Percentiles rank a stretch among this genome's conserved stretches.
Conservation (phyloP, 1,140 invertebrate genomes). For the Copidosoma floridanum region DNA sequence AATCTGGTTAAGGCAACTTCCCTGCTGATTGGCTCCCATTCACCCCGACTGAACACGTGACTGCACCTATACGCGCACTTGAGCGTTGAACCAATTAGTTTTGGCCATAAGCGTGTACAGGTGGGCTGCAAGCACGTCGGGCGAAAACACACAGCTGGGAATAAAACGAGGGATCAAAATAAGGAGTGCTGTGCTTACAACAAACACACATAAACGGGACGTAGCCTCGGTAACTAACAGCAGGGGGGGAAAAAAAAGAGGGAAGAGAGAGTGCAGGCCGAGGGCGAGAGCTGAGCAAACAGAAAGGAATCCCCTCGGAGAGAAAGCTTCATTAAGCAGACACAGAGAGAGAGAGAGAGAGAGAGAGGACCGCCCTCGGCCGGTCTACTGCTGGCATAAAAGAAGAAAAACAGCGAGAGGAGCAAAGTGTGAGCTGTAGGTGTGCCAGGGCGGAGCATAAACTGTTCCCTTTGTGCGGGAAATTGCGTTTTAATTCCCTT, state of each 20-base stretch:
- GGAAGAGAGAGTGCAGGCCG: neutral
- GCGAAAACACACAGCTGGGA: too few relatives aligned
- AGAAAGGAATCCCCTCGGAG: slow-evolving; percentile 41
- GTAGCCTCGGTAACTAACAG: too few relatives aligned
- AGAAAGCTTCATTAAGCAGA: slow-evolving; percentile 52
- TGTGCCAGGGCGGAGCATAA: slow-evolving; percentile 35
- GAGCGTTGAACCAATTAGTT: too few relatives aligned
- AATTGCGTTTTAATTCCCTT: slow-evolving; percentile 59
- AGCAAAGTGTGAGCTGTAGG: neutral
- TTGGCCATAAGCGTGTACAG: too few relatives aligned
- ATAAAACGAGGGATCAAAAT: too few relatives aligned
- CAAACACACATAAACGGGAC: too few relatives aligned
- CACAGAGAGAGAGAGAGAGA: slow-evolving; percentile 33
- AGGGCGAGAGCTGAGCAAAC: slow-evolving; percentile 27
- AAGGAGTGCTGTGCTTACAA: neutral
- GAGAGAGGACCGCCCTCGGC: slow-evolving; percentile 14
- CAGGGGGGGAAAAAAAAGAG: neutral
- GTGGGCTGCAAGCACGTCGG: too few relatives aligned
- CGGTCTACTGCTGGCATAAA: too few relatives aligned
- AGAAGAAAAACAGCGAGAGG: slow-evolving; percentile 7
- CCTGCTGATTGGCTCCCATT: too few relatives aligned
- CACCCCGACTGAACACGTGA: too few relatives aligned
- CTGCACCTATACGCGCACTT: too few relatives aligned
- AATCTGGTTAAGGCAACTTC: too few relatives aligned
- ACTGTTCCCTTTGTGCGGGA: slow-evolving; percentile 55